Evolutionary conservation across 2,113 vertebrate species (phyloP).

Genomic region (Psephotus haematonotus): DNA sequence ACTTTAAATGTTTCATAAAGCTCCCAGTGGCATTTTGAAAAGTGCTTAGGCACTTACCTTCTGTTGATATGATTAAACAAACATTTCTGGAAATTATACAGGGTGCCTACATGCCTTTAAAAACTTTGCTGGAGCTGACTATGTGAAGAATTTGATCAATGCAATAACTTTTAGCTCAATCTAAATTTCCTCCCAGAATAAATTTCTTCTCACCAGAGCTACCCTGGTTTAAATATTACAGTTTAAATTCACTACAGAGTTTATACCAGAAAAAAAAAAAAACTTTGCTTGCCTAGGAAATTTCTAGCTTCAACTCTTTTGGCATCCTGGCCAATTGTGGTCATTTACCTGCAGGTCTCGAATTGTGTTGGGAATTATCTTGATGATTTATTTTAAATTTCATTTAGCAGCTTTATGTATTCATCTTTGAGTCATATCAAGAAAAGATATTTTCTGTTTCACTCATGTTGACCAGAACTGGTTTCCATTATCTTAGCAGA

Average conservation of each 20-base stretch:
- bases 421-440: accelerated
- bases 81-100: neutral
- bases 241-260: neutral
- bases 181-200: neutral
- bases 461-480: neutral
- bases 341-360: neutral
- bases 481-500: neutral
- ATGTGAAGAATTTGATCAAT: neutral
- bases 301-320: neutral
- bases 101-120: neutral
- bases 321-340: accelerated
- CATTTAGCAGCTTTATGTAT: accelerated
- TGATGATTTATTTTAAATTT: neutral
- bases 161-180: neutral
- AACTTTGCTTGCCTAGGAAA: neutral
- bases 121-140: neutral
- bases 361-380: neutral
- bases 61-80: neutral
- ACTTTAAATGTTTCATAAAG: neutral
- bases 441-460: neutral
- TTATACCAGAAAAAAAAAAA: neutral
- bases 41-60: neutral
- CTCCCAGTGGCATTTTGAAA: neutral
- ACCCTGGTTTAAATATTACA: neutral
- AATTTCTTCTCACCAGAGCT: neutral